Conservation (phyloP, 2,113 vertebrate genomes). For the Telmatochromis sp. region DNA sequence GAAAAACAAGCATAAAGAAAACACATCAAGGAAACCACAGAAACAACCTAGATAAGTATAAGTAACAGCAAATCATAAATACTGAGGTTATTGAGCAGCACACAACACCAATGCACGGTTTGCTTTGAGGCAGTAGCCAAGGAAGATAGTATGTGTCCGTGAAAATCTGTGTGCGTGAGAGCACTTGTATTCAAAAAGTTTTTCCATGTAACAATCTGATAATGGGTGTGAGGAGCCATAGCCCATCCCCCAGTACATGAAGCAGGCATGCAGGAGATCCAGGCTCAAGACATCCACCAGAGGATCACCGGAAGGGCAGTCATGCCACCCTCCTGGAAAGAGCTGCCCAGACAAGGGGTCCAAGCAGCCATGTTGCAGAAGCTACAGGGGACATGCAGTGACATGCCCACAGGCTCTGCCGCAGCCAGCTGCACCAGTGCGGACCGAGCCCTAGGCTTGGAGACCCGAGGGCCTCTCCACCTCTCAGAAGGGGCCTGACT, state of each 20-base stretch:
- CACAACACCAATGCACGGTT: background rate
- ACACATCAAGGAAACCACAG: background rate
- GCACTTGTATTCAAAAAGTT: background rate
- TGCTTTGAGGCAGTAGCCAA: background rate
- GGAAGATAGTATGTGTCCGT: background rate
- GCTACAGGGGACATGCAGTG: background rate
- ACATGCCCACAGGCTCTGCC: background rate
- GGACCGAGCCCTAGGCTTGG: fast-evolving
- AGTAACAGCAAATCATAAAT: background rate
- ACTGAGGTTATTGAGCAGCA: background rate
- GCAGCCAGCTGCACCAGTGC: background rate
- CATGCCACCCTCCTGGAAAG: background rate
- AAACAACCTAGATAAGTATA: background rate
- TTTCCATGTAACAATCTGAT: background rate
- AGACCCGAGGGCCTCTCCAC: background rate
- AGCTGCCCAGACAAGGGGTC: background rate
- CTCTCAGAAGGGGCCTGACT: background rate
- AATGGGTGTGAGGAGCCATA: background rate
- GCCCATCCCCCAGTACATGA: fast-evolving
- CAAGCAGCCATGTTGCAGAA: background rate
- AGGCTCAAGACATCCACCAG: background rate
- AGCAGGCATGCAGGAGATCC: background rate
- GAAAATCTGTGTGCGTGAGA: background rate
- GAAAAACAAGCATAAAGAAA: background rate
- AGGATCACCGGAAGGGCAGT: fast-evolving